phyloP scores from a whole-genome alignment of 2,113 vertebrate species.

The Charadrius vociferus region DNA sequence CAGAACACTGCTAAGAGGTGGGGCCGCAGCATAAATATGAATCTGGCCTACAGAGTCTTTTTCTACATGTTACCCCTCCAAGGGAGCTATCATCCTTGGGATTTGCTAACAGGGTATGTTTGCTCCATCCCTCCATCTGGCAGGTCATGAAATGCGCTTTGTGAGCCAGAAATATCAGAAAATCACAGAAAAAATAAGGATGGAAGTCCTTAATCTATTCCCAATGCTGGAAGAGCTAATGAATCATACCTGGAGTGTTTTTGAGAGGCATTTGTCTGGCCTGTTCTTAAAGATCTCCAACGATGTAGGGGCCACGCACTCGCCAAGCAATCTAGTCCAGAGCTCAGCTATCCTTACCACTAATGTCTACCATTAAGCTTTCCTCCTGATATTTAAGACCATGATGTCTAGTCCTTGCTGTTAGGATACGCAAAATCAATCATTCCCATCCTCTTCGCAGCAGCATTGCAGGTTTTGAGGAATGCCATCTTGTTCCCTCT shows the following conservation, averaged over 20 bases:
- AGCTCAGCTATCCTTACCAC: background rate
- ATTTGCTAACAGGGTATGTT: background rate
- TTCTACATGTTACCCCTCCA: background rate
- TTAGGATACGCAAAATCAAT: background rate
- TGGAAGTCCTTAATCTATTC: background rate
- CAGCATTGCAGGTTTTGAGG: background rate
- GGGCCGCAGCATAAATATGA: background rate
- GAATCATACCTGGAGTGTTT: constrained; percentile 24
- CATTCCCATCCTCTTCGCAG: background rate
- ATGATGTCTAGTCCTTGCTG: background rate
- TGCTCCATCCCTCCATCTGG: constrained; percentile 29
- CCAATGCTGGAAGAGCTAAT: background rate
- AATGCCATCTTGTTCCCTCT: background rate
- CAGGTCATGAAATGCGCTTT: background rate
- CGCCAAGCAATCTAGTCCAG: background rate
- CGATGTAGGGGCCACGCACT: background rate
- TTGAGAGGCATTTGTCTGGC: background rate
- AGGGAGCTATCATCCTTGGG: background rate
- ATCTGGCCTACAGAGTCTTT: background rate
- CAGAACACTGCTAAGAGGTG: background rate
- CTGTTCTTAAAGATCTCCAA: background rate
- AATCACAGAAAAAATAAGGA: background rate
- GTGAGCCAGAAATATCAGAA: constrained; percentile 18
- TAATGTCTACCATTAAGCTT: background rate
- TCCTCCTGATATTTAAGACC: background rate